Evolutionary conservation across 35 echinoderm and acorn worm genomes (phyloP), one percentile per base, ranked within the genome.

Genomic region (Anneissia japonica): DNA sequence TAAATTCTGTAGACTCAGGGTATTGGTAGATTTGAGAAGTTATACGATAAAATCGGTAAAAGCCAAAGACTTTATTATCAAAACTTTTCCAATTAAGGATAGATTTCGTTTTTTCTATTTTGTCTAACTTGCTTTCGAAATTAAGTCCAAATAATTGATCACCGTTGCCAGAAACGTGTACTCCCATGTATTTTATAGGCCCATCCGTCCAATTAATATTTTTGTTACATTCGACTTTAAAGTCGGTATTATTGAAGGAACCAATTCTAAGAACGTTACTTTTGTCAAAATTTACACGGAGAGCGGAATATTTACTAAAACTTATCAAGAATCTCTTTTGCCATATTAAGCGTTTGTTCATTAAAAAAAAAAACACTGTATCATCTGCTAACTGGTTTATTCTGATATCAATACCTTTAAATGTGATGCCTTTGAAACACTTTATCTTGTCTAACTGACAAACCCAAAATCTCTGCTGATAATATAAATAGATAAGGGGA

Each of bases 401-500:
- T 84, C 80, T 36, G 77, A n/a, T 77, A 83, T 85, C 83, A 46
- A 34, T 72, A 37, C 34, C 74, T 37, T 46, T 38, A 78, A 84
- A 38, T 51, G 3, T n/a, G 56, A 91, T 84, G 39, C 90, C 85
- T 84, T 38, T 83, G n/a, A 83, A 92, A 79, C 19, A 32, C 46
- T 30, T 0, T 36, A 74, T 84, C 55, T 80, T 79, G 37, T 79
- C 46, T 81, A 37, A 91, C 74, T 31, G 36, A 3, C 6, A 40
- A 55, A 36, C 64, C 79, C 4, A 92, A 36, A 30, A 84, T 79
- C 41, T 92, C 90, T 72, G 30, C 80, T 40, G 56, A 39, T 72
- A 92, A 14, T 36, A 85, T 90, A 56, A 90, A 90, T 10, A 90
- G 13, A 85, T 90, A 90, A 21, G 88, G 88, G 30, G 84, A 87